Conservation (phyloP, 2,797 vertebrate genomes). For the Rousettus madagascariensis region DNA sequence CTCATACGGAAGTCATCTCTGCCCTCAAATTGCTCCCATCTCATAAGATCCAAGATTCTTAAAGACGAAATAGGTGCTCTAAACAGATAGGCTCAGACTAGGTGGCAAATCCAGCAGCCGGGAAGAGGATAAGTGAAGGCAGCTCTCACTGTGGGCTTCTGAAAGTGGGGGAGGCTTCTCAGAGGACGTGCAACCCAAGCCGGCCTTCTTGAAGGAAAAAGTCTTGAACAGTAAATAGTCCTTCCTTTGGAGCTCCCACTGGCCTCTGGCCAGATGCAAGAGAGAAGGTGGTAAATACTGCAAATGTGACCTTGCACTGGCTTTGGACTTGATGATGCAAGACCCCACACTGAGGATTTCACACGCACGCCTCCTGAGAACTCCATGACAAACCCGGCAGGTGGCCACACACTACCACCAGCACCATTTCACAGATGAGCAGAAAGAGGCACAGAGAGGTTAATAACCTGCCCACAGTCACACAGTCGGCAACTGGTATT, state of each 20-base stretch:
- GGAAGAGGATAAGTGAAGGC: not conserved
- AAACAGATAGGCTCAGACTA: not conserved
- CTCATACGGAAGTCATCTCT: not conserved
- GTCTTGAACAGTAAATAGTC: not conserved
- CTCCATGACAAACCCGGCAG: not conserved
- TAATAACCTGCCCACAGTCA: not conserved
- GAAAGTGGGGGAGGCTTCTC: not conserved
- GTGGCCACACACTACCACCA: not conserved
- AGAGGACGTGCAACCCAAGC: not conserved
- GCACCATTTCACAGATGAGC: not conserved
- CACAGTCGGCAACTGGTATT: not conserved
- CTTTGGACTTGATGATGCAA: not conserved
- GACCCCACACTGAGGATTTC: not conserved
- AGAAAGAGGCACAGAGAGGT: not conserved
- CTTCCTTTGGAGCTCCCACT: not conserved
- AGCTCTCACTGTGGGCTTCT: not conserved
- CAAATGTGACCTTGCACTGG: not conserved
- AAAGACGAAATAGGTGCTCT: not conserved
- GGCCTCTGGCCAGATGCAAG: not conserved
- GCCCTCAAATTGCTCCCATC: not conserved
- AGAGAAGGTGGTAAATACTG: not conserved
- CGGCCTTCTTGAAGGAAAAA: not conserved
- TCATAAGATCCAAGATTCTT: not conserved
- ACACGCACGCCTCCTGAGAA: not conserved
- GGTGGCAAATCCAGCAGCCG: not conserved